Evolutionary conservation across 2,113 vertebrate species (phyloP), one percentile per base, ranked within the genome.

Genomic region (Phoxinus phoxinus): DNA sequence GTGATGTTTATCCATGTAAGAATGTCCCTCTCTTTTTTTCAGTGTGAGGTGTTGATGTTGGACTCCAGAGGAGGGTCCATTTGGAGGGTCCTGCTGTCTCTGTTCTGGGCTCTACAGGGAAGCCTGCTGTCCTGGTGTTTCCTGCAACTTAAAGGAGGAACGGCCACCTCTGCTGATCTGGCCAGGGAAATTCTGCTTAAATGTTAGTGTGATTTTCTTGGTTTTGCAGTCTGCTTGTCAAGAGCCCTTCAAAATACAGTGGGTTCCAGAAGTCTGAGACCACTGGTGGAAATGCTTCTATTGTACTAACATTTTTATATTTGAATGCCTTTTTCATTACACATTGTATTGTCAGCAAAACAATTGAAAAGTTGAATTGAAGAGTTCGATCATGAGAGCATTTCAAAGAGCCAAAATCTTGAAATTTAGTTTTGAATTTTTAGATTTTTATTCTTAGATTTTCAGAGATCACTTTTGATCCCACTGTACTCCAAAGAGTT

Each of bases 61-160:
- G 94, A 92, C 30, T 90, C 88, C 67, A 92, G 92, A 0, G 92
- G 93, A 30, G 94, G 94, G 69, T 94, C 96, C 88, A 96, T 94
- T 53, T 94, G 96, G 85, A 93, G 93, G 0, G 96, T 97, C 87
- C 86, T 99, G 88, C 95, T 96, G 87, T 97, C 97, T 71, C 91
- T 99, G 81, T 97, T 99, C 93, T 99, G 98, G 98, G 96, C 98
- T 25, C 96, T 98, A 59, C 98, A 99, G 90, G 97, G 97, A 25
- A 99, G 97, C 87, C 94, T 99, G 81, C 94, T 99, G 0, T 98
- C 97, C 41, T 99, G 98, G 98, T 97, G 97, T 91, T 98, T 96
- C 93, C 93, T 99, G 89, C 98, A 99, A 81, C 95, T 99, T 27
- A 99, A 97, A 94, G 95, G 94, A 63, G 93, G 91, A 0, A 89